A percentile compares a stretch with the other conserved stretches of the same genome.
phyloP scores from a whole-genome alignment of 2,888 invertebrate species.

The Sialis fuliginosa region DNA sequence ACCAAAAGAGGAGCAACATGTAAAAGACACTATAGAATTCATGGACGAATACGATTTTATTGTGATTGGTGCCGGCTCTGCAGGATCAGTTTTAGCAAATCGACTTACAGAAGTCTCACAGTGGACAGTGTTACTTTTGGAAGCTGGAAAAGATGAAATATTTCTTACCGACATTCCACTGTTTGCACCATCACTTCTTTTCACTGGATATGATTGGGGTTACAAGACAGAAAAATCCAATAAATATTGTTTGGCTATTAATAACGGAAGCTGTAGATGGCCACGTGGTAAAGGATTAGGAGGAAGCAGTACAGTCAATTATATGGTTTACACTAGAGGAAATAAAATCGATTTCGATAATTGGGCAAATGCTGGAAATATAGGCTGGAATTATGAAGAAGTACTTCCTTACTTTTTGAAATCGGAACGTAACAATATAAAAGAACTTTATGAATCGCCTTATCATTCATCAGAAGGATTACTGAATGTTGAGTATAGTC shows the following conservation, averaged over 20 bases:
- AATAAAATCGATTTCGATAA: constrained; percentile 53
- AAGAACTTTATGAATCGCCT: constrained; percentile 29
- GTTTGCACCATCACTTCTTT: constrained; percentile 41
- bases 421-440: constrained; percentile 50
- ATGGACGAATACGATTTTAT: constrained; percentile 17
- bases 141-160: constrained; percentile 36
- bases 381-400: constrained; percentile 55
- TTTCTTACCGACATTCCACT: constrained; percentile 48
- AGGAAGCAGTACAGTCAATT: constrained; percentile 62
- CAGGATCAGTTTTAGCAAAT: constrained; percentile 32
- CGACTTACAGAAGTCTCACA: constrained; percentile 25
- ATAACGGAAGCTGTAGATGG: constrained; percentile 18
- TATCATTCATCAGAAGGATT: constrained; percentile 38
- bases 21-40: too few relatives aligned
- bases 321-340: constrained; percentile 64
- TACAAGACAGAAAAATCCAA: constrained; percentile 30
- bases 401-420: constrained; percentile 63
- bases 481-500: constrained; percentile 34
- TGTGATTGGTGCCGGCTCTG: constrained; percentile 28
- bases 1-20: too few relatives aligned
- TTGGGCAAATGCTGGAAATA: constrained; percentile 55
- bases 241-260: constrained; percentile 22
- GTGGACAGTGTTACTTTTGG: constrained; percentile 31
- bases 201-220: constrained; percentile 39
- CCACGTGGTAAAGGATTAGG: constrained; percentile 60